Percentiles rank a stretch among this genome's conserved stretches.
These are phyloP conservation scores for Bombus haemorrhoidalis DNA, from an alignment of 1,140 invertebrate genomes.

Conservation along the genomic window DNA sequence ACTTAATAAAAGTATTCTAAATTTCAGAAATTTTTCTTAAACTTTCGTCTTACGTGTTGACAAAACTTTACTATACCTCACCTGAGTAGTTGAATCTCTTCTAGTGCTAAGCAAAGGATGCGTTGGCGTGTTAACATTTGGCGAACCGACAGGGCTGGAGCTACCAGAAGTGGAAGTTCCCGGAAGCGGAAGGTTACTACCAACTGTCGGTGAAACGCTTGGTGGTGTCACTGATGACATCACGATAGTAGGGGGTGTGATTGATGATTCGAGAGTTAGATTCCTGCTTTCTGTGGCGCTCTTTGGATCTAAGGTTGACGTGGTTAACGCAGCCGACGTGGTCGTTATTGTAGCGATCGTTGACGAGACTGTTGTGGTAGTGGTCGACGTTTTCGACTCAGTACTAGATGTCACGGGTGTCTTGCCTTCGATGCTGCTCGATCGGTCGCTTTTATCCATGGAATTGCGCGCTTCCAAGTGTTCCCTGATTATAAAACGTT, in stretches of 20 bases:
- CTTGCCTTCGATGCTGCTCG: constrained; percentile 65
- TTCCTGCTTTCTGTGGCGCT: constrained; percentile 42
- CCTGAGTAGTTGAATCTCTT: constrained; percentile 93
- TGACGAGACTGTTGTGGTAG: constrained; percentile 21
- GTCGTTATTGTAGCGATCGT: constrained; percentile 35
- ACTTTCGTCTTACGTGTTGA: too few relatives aligned
- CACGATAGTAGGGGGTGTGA: constrained; percentile 91
- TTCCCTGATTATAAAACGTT: constrained; percentile 69
- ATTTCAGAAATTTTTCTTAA: background rate
- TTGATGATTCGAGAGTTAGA: constrained; percentile 78
- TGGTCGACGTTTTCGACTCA: constrained; percentile 52
- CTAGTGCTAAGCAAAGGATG: constrained; percentile 86
- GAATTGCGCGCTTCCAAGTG: constrained; percentile 73
- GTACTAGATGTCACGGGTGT: background rate
- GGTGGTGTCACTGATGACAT: constrained; percentile 92
- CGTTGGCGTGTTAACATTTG: constrained; percentile 83
- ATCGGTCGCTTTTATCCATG: constrained; percentile 71
- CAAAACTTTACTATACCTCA: constrained; percentile 5
- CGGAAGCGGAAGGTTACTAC: constrained; percentile 76
- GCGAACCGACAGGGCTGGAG: constrained; percentile 79
- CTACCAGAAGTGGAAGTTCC: constrained; percentile 79
- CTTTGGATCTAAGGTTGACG: constrained; percentile 77
- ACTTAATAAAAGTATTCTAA: background rate
- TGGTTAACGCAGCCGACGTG: constrained; percentile 48
- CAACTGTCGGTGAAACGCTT: constrained; percentile 87